Conservation (phyloP, 2,888 invertebrate species). For the Orchestes rusci region DNA sequence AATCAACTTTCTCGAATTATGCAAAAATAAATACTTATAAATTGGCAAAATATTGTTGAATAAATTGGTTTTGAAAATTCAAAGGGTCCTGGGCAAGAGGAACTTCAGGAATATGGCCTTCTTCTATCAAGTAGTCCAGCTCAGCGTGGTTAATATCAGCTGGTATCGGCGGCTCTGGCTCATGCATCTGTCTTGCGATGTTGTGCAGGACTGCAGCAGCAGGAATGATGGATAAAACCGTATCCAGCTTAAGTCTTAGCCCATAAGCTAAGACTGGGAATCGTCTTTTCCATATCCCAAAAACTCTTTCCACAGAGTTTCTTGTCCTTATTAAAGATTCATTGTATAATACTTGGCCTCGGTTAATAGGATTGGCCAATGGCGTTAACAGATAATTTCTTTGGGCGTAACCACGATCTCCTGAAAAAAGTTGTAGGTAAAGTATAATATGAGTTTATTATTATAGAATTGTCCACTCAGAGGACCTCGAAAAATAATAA, state of each 20-base stretch:
- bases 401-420: conserved; percentile 27
- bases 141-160: conserved; percentile 8
- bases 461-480: no score
- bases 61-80: not conserved
- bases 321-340: conserved; percentile 18
- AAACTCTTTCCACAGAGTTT: conserved; percentile 20
- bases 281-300: conserved; percentile 27
- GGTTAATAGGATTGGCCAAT: conserved; percentile 13
- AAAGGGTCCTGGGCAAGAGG: not conserved
- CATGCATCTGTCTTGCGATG: conserved; percentile 10
- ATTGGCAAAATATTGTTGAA: not conserved
- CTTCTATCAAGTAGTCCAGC: conserved; percentile 13
- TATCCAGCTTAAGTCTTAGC: conserved; percentile 9
- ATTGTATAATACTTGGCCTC: conserved; percentile 17
- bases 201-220: conserved; percentile 17
- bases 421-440: conserved; percentile 10
- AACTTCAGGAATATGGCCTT: conserved; percentile 9
- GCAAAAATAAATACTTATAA: not conserved
- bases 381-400: conserved; percentile 23
- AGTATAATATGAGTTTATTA: no score
- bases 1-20: not conserved
- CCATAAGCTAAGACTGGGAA: conserved; percentile 25
- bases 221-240: conserved; percentile 7
- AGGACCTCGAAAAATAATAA: no score
- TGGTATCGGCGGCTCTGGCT: conserved; percentile 10